Evolutionary conservation across 2,113 vertebrate species (phyloP).

Genomic region (Murina feae): DNA sequence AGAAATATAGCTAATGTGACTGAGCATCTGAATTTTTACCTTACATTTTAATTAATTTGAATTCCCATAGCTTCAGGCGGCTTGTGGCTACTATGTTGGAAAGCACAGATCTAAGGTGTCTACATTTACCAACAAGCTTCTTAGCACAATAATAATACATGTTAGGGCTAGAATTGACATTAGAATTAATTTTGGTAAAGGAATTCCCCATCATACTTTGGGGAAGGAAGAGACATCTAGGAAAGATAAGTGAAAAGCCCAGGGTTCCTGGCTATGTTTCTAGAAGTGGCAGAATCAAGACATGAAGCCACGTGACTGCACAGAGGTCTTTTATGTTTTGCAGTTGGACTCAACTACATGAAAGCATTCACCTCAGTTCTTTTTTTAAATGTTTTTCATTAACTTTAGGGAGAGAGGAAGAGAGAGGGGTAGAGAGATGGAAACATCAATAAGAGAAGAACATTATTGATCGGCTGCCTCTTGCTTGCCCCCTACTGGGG

Average conservation of each 20-base stretch:
- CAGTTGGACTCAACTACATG: background rate
- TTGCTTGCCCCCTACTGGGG: no score
- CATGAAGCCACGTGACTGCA: background rate
- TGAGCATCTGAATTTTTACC: background rate
- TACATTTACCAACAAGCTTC: background rate
- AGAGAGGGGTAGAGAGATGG: no score
- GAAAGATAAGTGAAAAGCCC: background rate
- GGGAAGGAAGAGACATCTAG: background rate
- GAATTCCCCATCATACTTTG: background rate
- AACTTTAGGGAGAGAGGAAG: no score
- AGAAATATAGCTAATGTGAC: background rate
- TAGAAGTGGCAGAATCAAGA: background rate
- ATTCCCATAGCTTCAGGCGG: background rate
- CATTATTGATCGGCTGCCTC: no score
- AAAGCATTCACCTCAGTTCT: background rate
- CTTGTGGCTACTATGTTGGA: background rate
- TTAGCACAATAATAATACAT: background rate
- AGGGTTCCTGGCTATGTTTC: background rate
- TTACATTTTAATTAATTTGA: background rate
- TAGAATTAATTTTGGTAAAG: background rate
- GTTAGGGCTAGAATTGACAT: background rate
- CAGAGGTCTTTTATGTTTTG: background rate
- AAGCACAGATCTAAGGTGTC: background rate
- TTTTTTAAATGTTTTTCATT: background rate
- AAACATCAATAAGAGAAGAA: no score